These are phyloP conservation scores for Pipistrellus pipistrellus DNA, from an alignment of 2,797 vertebrate genomes.

Conservation along the genomic window DNA sequence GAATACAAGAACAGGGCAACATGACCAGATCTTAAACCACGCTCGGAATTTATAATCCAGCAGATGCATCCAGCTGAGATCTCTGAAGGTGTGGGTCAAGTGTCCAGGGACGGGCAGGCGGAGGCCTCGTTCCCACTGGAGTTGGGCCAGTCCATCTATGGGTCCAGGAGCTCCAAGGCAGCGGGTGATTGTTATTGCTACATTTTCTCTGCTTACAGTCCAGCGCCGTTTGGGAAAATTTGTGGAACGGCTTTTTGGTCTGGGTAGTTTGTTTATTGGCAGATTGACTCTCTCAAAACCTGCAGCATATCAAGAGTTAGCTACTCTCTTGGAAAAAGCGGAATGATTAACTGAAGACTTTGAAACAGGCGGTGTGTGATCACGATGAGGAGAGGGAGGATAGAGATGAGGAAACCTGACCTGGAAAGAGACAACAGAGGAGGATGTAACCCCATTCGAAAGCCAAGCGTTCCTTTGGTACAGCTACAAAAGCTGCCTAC, in stretches of 20 bases:
- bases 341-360: constrained; percentile 50
- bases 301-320: constrained; percentile 35
- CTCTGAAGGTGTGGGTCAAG: constrained; percentile 9
- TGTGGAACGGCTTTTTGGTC: background rate
- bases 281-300: constrained; percentile 18
- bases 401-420: constrained; percentile 62
- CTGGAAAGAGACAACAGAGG: constrained; percentile 61
- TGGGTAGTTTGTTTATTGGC: constrained; percentile 46
- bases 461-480: constrained; percentile 48
- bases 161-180: background rate
- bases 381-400: constrained; percentile 24
- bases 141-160: background rate
- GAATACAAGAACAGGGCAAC: constrained; percentile 42
- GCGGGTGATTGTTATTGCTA: background rate
- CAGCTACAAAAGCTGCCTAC: constrained; percentile 37
- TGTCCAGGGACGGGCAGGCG: too few relatives aligned
- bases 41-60: constrained; percentile 16
- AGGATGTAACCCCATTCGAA: constrained; percentile 62
- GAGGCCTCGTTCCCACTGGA: background rate
- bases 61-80: background rate
- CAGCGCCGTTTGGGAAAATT: background rate
- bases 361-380: constrained; percentile 64
- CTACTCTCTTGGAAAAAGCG: constrained; percentile 46
- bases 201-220: background rate
- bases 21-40: constrained; percentile 48